phyloP scores from a whole-genome alignment of 2,888 invertebrate genomes.

The Heliconius sara region DNA sequence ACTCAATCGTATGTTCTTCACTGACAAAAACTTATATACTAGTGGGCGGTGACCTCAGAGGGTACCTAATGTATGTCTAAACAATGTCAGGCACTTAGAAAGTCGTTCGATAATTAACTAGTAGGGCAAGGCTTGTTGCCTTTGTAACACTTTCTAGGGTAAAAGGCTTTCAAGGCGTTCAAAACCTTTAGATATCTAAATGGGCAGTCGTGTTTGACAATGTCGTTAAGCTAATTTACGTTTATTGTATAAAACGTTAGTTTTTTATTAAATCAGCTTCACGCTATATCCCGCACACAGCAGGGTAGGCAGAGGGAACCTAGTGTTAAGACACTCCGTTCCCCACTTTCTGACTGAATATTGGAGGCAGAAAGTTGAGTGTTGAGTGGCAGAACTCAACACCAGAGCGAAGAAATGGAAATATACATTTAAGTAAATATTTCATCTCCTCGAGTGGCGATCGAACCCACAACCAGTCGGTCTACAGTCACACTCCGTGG shows the following conservation, averaged over 20 bases:
- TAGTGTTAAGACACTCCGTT: no score
- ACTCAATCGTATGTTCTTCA: background rate
- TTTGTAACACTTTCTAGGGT: conserved; percentile 46
- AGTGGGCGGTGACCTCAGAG: conserved; percentile 37
- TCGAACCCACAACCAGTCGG: no score
- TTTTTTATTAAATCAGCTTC: background rate
- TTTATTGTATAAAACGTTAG: conserved; percentile 16
- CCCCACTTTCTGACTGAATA: no score
- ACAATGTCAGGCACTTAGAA: conserved; percentile 50
- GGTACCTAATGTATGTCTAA: conserved; percentile 17
- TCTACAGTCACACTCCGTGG: no score
- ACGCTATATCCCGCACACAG: no score
- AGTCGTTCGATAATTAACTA: conserved; percentile 64
- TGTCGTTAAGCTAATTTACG: conserved; percentile 17
- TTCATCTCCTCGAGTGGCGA: no score
- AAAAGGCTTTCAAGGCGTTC: conserved; percentile 46
- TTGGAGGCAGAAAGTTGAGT: no score
- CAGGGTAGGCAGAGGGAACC: no score
- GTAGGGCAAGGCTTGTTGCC: conserved; percentile 58
- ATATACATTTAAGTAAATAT: no score
- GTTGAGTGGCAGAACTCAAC: no score
- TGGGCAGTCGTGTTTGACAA: conserved; percentile 35
- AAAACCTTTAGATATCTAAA: conserved; percentile 41
- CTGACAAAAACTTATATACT: background rate
- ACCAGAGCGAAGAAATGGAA: no score